Base-by-base conservation (phyloP, 1,140 invertebrate species). In the Pseudoatta argentina region DNA sequence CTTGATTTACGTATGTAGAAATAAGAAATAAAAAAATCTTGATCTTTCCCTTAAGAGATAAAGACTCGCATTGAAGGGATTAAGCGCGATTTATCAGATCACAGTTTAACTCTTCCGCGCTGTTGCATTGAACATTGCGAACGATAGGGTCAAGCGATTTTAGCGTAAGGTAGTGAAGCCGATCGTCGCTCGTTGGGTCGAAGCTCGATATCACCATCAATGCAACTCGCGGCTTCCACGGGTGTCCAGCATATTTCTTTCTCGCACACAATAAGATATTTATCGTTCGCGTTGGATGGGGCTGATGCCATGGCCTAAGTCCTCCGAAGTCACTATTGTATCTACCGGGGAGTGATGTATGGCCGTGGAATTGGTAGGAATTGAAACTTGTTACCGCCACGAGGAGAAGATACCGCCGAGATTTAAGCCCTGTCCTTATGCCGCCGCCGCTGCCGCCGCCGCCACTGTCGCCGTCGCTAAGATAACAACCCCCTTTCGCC, bases 341-440 rank as follows among this genome's bases (percentile, higher is more conserved):
- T 92, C 90, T 93, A 89, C 89, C 81, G 57, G 59, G 81, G 91
- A 94, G 93, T 94, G 93, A 94, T 94, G 93, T 92, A 94, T 93
- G 93, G 92, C 93, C 92, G 81, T 83, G 87, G 92, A 94, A 94
- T 94, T 94, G 92, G 93, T 94, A 93, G 93, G 93, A 94, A 93
- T 94, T 93, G 91, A 94, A 94, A 94, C 92, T 94, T 94, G 93
- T 94, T 94, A 93, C 93, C 88, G 92, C 89, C 86, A 75, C 87
- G 87, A 69, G 89, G 66, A 88, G 88, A 86, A 93, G 92, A 93
- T 93, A 92, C 92, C 90, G 91, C 53, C 86, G 91, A 94, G 93
- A 94, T 94, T 94, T 92, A 94, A 94, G 87, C 91, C 90, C 89
- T 87, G 92, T 92, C 87, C 90, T 88, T 86, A 81, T 89, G 88